A percentile compares a stretch with the other conserved stretches of the same genome.
Conservation (phyloP, 2,888 invertebrate genomes). For the Alloscopus bannaensis region DNA sequence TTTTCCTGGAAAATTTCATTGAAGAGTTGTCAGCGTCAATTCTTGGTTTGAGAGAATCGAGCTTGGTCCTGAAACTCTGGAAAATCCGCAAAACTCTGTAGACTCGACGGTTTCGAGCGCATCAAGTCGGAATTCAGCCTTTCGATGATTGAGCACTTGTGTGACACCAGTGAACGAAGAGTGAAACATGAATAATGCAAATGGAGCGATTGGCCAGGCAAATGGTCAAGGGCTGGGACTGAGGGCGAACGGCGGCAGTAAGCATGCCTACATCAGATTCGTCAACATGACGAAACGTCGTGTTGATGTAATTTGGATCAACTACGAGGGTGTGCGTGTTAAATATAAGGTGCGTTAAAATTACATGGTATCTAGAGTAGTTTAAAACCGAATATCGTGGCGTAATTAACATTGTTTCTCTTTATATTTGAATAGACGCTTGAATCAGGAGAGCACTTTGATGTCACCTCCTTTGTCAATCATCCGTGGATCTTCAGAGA, state of each 20-base stretch:
- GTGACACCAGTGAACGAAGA: too few relatives aligned
- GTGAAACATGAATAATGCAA: too few relatives aligned
- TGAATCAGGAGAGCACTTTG: constrained; percentile 77
- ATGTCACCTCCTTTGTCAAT: constrained; percentile 85
- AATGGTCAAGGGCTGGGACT: too few relatives aligned
- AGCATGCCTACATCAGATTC: constrained; percentile 79
- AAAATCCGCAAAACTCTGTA: too few relatives aligned
- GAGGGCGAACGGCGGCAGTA: constrained; percentile 73
- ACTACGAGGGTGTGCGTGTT: constrained; percentile 80
- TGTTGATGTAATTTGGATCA: constrained; percentile 86
- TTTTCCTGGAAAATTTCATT: too few relatives aligned
- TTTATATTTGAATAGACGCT: constrained; percentile 73
- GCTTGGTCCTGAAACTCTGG: too few relatives aligned
- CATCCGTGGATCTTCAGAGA: constrained; percentile 92
- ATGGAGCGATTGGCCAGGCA: too few relatives aligned
- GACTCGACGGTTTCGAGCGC: too few relatives aligned
- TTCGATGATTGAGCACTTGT: too few relatives aligned
- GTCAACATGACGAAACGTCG: constrained; percentile 79
- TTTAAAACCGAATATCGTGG: neutral
- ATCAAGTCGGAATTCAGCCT: too few relatives aligned
- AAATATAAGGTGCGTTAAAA: constrained; percentile 71
- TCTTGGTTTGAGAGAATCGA: too few relatives aligned
- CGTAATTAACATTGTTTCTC: neutral
- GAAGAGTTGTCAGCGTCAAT: too few relatives aligned
- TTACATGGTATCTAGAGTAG: neutral